Conservation (phyloP, 2,797 vertebrate genomes). For the Falco columbarius region DNA sequence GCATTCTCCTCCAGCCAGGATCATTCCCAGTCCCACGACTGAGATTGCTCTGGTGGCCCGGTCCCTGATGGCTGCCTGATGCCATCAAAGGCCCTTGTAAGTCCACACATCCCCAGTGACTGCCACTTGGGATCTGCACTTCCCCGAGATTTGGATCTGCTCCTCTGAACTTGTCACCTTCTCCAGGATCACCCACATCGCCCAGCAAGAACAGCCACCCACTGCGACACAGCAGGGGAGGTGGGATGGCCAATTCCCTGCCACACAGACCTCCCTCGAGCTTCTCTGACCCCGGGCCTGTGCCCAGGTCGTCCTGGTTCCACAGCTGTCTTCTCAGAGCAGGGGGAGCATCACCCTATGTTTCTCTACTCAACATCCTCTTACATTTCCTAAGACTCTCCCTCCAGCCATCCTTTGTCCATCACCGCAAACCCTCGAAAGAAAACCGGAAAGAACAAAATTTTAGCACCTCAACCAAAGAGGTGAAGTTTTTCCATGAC, state of each 20-base stretch:
- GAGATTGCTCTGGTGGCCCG: neutral
- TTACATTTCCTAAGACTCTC: neutral
- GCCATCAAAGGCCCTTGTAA: neutral
- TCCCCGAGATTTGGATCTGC: neutral
- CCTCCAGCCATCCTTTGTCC: neutral
- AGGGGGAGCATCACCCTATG: neutral
- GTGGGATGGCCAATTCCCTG: neutral
- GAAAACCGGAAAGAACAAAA: neutral
- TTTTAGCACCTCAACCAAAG: neutral
- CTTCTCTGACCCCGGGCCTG: neutral
- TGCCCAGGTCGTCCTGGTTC: neutral
- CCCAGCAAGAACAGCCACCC: neutral
- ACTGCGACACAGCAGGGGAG: neutral
- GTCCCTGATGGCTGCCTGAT: no score
- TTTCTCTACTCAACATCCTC: neutral
- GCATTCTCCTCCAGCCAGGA: neutral
- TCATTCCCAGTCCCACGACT: neutral
- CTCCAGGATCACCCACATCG: neutral
- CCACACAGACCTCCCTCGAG: neutral
- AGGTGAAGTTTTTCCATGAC: fast-evolving
- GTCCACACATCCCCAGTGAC: fast-evolving
- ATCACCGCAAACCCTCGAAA: neutral
- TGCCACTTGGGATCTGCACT: neutral
- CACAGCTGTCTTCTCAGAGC: neutral
- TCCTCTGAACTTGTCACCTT: neutral